A percentile compares a stretch with the other conserved stretches of the same genome.
phyloP scores from a whole-genome alignment of 2,888 invertebrate genomes.

The Teleiodes luculella region DNA sequence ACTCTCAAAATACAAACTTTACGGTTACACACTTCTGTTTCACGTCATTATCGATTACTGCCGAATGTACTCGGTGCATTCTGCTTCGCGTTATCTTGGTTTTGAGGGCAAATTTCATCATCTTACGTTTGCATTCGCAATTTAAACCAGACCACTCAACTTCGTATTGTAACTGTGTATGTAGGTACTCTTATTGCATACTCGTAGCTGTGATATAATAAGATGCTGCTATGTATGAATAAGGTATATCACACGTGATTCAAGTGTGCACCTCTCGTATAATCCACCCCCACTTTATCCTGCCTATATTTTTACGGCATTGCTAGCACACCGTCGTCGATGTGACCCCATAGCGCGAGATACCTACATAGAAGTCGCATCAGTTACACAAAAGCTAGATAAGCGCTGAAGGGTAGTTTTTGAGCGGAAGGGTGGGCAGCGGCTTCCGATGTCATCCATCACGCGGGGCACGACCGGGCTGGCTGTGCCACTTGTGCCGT shows the following conservation, averaged over 20 bases:
- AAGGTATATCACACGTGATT: too few relatives aligned
- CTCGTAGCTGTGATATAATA: too few relatives aligned
- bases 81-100: constrained; percentile 7
- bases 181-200: too few relatives aligned
- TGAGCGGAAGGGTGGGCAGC: constrained; percentile 6
- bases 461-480: neutral
- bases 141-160: neutral
- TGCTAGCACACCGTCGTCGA: too few relatives aligned
- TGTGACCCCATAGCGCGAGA: too few relatives aligned
- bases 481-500: constrained; percentile 23
- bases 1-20: constrained; percentile 3
- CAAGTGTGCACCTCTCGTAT: too few relatives aligned
- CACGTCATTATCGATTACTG: constrained; percentile 10
- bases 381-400: neutral
- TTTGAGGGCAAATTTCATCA: constrained; percentile 12
- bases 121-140: neutral
- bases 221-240: too few relatives aligned
- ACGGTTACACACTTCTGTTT: constrained; percentile 4
- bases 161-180: neutral
- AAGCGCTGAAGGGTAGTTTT: neutral
- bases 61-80: constrained; percentile 1
- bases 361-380: too few relatives aligned
- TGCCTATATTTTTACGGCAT: too few relatives aligned
- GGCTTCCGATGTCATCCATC: constrained; percentile 8
- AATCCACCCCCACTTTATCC: too few relatives aligned